A percentile compares a stretch with the other conserved stretches of the same genome.
Conservation (phyloP, 2,888 invertebrate genomes). For the Sarcophaga caerulescens region DNA sequence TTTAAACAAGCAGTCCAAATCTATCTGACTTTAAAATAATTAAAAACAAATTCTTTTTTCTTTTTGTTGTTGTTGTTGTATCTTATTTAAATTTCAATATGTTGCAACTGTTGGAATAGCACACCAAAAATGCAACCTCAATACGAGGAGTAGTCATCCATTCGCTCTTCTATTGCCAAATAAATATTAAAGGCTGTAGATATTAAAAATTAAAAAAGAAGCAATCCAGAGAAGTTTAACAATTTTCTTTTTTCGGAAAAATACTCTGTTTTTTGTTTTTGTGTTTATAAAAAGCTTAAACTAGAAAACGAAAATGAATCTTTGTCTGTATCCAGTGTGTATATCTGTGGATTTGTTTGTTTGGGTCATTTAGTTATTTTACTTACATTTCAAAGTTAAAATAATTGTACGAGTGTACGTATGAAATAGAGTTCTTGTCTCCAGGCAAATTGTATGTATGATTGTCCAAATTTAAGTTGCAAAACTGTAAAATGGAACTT, state of each 20-base stretch:
- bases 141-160: too few relatives aligned
- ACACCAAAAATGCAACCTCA: too few relatives aligned
- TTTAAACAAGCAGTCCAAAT: too few relatives aligned
- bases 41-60: not conserved
- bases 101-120: too few relatives aligned
- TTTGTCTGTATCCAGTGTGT: not conserved
- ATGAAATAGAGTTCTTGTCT: slow-evolving; percentile 9
- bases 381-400: slow-evolving; percentile 15
- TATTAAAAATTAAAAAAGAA: too few relatives aligned
- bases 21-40: not conserved
- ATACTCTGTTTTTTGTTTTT: too few relatives aligned
- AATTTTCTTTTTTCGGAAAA: too few relatives aligned
- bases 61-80: not conserved
- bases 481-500: slow-evolving; percentile 35
- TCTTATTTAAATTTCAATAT: not conserved
- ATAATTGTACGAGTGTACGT: slow-evolving; percentile 4
- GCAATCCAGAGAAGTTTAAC: too few relatives aligned
- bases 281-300: not conserved
- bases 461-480: not conserved
- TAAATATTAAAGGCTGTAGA: too few relatives aligned
- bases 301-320: not conserved
- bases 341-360: slow-evolving; percentile 24
- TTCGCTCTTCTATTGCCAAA: too few relatives aligned
- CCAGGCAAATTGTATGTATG: slow-evolving; percentile 62
- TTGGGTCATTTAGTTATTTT: slow-evolving; percentile 47